These are phyloP conservation scores for Orientallactaga sibirica DNA, from an alignment of 2,797 vertebrate genomes.

Conservation along the genomic window DNA sequence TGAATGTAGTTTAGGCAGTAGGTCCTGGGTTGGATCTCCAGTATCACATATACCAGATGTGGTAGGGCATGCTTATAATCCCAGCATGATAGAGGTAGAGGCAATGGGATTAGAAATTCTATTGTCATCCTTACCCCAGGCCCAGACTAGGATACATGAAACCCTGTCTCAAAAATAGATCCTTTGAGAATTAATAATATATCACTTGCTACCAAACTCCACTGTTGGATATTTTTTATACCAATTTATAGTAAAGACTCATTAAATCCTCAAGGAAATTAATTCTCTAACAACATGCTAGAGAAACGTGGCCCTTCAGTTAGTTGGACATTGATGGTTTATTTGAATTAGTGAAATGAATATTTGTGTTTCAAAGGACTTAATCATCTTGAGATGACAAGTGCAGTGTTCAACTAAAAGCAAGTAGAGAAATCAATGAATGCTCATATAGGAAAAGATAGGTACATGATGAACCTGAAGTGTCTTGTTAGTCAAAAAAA, in stretches of 20 bases:
- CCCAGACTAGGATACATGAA: neutral
- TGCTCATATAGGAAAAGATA: rapidly evolving
- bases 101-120: no score
- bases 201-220: neutral
- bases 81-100: no score
- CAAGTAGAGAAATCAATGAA: neutral
- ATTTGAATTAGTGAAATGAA: neutral
- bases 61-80: no score
- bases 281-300: neutral
- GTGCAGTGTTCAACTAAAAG: neutral
- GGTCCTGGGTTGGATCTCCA: neutral
- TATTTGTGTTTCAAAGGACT: conserved; percentile 50
- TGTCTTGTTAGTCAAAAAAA: neutral
- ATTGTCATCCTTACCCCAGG: neutral
- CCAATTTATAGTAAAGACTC: neutral
- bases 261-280: conserved; percentile 12
- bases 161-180: neutral
- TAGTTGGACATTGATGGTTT: neutral
- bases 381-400: conserved; percentile 35
- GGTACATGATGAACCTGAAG: neutral
- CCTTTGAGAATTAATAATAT: neutral
- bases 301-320: neutral
- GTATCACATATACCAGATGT: neutral
- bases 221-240: neutral
- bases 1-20: neutral